Base-by-base conservation (phyloP, 2,888 invertebrate species). In the Acanthosepion esculentum region DNA sequence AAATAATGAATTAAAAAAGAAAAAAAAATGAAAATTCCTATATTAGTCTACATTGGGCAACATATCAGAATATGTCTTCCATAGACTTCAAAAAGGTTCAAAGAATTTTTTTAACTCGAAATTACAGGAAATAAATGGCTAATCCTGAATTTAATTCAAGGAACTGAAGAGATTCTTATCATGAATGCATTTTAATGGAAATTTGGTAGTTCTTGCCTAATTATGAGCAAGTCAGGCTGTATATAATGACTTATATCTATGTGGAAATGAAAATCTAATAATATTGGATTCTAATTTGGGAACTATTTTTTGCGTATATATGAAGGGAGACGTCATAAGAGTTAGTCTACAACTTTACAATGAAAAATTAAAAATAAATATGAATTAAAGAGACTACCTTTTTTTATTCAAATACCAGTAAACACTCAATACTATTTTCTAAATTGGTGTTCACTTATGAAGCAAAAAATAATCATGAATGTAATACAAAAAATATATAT, bases 61-160 rank as follows among this genome's bases (percentile, higher is more conserved):
- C 78, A n/a, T 78, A 78, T n/a, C n/a, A 0, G 78, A 78, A 78
- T 15, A n/a, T 2, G 33, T 78, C n/a, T 78, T n/a, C 15, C 5
- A 78, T 18, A 78, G 78, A n/a, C 78, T 78, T 78, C n/a, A 78
- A 64, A 64, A 15, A n/a, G n/a, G n/a, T 78, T 78, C 10, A 78
- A 78, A 29, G n/a, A 29, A n/a, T 15, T n/a, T n/a, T n/a, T 78
- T 78, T n/a, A 78, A 78, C 78, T n/a, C n/a, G 15, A 78, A 78
- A 78, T 78, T 78, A 78, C 78, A 78, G 78, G 78, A 78, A 78
- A 78, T 78, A 78, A 78, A 78, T 78, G n/a, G n/a, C 78, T 78
- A n/a, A 78, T 78, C n/a, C 78, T 33, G n/a, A 78, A 78, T 78
- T 78, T 78, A 78, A 78, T 78, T 78, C n/a, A 78, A 78, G 78